Base-by-base conservation (phyloP, 2,113 vertebrate species). In the Mesoclemmys tuberculata region DNA sequence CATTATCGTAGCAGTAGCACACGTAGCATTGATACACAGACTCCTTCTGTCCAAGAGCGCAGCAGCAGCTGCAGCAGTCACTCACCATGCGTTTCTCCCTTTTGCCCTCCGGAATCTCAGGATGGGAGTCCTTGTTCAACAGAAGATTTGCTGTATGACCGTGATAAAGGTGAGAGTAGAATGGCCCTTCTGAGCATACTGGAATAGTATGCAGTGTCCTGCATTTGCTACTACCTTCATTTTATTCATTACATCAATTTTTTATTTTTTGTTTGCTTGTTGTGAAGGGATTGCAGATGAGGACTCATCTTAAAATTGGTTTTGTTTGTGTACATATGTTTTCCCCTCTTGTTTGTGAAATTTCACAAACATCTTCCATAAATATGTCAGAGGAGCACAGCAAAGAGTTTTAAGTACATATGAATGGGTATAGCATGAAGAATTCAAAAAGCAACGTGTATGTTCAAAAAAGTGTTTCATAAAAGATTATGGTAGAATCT, bases 21-120 rank as follows among this genome's bases (percentile, higher is more conserved):
- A 0, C 99, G 99, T 4, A 99, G 99, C 98, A 98, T 99, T 3
- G 99, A 99, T 97, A 99, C 99, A 0, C 99, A 99, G 98, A 99
- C 99, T 3, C 99, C 99, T 0, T 99, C 99, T 4, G 99, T 98
- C 46, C 94, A 99, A 96, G 97, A 99, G 94, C 98, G 98, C 48
- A 99, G 98, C 96, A 99, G 99, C 92, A 99, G 99, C 87, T 98
- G 99, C 92, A 98, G 98, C 97, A 98, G 98, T 78, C 99, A 98
- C 80, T 98, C 98, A 46, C 99, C 99, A 8, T 98, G 99, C 31
- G 98, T 98, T 27, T 98, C 98, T 90, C 98, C 99, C 5, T 99
- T 99, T 90, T 99, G 99, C 94, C 99, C 98, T 77, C 98, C 98
- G 84, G 99, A 98, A 87, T 99, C 99, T 92, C 99, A 99, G 27